Base-by-base conservation (phyloP, 2,888 invertebrate species). In the Tenthredo notha region DNA sequence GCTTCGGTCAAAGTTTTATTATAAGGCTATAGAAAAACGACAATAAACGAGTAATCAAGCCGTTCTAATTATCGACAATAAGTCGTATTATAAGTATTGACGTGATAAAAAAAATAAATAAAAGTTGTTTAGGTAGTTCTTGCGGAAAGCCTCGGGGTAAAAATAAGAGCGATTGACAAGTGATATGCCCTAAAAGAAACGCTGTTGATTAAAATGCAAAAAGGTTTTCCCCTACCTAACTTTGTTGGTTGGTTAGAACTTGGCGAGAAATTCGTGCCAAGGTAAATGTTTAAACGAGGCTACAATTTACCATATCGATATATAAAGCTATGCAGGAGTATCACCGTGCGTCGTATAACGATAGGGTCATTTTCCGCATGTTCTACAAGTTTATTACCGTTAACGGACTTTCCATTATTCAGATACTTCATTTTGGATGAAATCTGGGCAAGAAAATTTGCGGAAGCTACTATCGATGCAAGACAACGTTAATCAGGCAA, bases 401-500 rank as follows among this genome's bases (percentile, higher is more conserved):
- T 67, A n/a, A 47, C 4, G 18, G 2, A 50, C 18, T 77, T 54
- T 18, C n/a, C 18, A 47, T 54, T 25, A 21, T 43, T 5, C 87
- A 93, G 93, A 92, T 84, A 90, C 90, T 87, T 91, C 92, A 43
- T 93, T 89, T 86, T 93, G 93, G 93, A 88, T 93, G 86, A 92
- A 90, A 87, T 90, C 90, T 12, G 93, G 93, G 2, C 93, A 92
- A 85, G 90, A 91, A n/a, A 91, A 92, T 86, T 90, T 93, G 4
- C 89, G 90, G 77, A 90, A 90, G 85, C 89, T 92, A 70, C 86
- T 93, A 21, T 87, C 90, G 6, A 84, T 91, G 74, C 89, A 90
- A 37, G 91, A 92, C 84, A 92, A 91, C 65, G 91, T 91, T 40
- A 91, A 90, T 21, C 93, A 93, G 86, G 96, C 96, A 1, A 95